phyloP scores from a whole-genome alignment of 2,888 invertebrate species.

The Epirrhoe tristata region DNA sequence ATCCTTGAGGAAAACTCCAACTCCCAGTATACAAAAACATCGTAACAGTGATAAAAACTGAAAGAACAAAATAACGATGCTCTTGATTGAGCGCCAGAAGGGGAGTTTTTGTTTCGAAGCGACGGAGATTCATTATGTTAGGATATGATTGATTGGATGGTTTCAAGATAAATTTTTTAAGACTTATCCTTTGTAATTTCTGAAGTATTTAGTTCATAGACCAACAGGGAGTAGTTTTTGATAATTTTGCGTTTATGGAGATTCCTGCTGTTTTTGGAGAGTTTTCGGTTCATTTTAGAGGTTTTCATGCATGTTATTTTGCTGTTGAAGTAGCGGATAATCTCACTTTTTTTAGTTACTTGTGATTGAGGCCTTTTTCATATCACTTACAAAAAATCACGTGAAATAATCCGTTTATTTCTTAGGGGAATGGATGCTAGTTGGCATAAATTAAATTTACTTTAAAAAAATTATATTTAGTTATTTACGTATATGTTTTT shows the following conservation, averaged over 20 bases:
- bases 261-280: too few species aligned
- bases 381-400: not conserved
- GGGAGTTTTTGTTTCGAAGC: constrained; percentile 20
- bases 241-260: too few species aligned
- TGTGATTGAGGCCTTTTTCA: not conserved
- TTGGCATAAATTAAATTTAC: too few species aligned
- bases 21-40: constrained; percentile 4
- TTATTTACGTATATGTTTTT: too few species aligned
- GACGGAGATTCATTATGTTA: constrained; percentile 24
- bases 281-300: too few species aligned
- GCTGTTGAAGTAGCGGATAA: too few species aligned
- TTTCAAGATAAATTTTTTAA: not conserved
- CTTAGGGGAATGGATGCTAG: too few species aligned
- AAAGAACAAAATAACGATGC: constrained; percentile 27
- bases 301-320: too few species aligned
- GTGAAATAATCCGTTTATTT: not conserved
- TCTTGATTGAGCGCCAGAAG: constrained; percentile 31
- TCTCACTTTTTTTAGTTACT: not conserved
- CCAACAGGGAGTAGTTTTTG: too few species aligned
- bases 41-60: constrained; percentile 4
- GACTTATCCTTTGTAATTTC: not conserved
- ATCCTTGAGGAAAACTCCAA: not conserved
- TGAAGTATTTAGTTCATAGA: not conserved
- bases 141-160: constrained; percentile 20
- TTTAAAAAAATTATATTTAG: too few species aligned